Evolutionary conservation across 2,888 invertebrate species (phyloP).

Genomic region (Aleiodes alternator): DNA sequence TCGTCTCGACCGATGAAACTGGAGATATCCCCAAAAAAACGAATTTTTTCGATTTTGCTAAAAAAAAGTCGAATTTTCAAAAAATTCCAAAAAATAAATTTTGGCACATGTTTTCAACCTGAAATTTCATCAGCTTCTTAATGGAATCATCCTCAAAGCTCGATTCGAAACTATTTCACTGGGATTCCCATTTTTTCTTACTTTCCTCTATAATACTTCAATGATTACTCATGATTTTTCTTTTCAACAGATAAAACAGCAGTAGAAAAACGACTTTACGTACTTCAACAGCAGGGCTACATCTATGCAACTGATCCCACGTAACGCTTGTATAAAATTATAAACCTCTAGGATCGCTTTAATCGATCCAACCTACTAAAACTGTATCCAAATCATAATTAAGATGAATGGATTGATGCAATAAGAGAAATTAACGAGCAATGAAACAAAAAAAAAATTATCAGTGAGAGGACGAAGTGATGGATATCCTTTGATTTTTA

Average conservation of each 20-base stretch:
- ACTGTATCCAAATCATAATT: conserved; percentile 33
- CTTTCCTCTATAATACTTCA: background rate
- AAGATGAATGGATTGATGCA: conserved; percentile 14
- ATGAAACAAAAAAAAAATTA: conserved; percentile 55
- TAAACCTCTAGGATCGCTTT: conserved; percentile 49
- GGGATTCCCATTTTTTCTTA: background rate
- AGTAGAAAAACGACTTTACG: conserved; percentile 93
- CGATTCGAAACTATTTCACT: too few relatives aligned
- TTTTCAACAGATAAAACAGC: conserved; percentile 90
- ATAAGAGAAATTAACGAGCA: conserved; percentile 50
- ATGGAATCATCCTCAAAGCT: too few relatives aligned
- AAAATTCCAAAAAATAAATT: background rate
- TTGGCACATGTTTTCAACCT: background rate
- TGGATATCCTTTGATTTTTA: conserved; percentile 56
- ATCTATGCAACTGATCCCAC: conserved; percentile 81
- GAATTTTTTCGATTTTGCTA: too few relatives aligned
- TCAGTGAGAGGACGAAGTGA: conserved; percentile 47
- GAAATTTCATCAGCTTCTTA: too few relatives aligned
- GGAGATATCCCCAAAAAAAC: too few relatives aligned
- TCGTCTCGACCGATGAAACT: too few relatives aligned
- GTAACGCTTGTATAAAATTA: conserved; percentile 68
- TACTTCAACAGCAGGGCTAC: conserved; percentile 87
- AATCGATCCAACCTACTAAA: conserved; percentile 24
- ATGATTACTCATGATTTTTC: conserved; percentile 38
- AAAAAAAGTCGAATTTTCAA: too few relatives aligned